Base-by-base conservation (phyloP, 2,888 invertebrate species). In the Sylvicola fuscatus region DNA sequence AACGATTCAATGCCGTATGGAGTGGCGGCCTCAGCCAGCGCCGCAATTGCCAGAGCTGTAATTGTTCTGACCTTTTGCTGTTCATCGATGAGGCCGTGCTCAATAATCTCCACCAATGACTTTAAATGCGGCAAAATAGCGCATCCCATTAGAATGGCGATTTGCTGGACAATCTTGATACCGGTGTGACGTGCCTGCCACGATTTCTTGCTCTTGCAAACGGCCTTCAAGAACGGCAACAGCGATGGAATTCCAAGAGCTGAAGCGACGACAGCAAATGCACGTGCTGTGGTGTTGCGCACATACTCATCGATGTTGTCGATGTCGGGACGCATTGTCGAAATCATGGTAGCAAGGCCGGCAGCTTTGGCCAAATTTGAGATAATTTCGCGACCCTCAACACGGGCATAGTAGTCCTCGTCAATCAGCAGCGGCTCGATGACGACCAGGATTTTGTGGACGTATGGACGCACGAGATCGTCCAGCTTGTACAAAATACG, bases 1-100 rank as follows among this genome's bases (percentile, higher is more conserved):
- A 99, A 99, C 38, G 95, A 97, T 58, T 99, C 98, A 51, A 99
- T 99, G 65, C 98, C 98, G 51, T 99, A 99, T 0, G 98, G 98
- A 0, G 97, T 95, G 11, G 97, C 93, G 10, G 98, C 97, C 65
- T 99, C 98, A 13, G 98, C 98, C 17, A 99, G 64, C 1, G 98
- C 98, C 26, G 98, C 97, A 50, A 98, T 80, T 11, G 97, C 97
- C 49, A 99, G 64, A 16, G 98, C 98, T 2, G 98, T 98, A 49
- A 99, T 99, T 0, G 98, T 99, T 39, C 98, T 72, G 14, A 97
- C 93, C 66, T 98, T 98, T 53, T 98, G 98, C 53, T 98, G 98
- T 49, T 98, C 98, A 53, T 98, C 98, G 2, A 93, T 90, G 47
- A 99, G 61, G 35, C 92, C 97, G 54, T 97, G 95, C 59, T 98